A percentile compares a stretch with the other conserved stretches of the same genome.
Evolutionary conservation across 2,797 vertebrate species (phyloP).

Genomic region (Cyprinodon diabolis): DNA sequence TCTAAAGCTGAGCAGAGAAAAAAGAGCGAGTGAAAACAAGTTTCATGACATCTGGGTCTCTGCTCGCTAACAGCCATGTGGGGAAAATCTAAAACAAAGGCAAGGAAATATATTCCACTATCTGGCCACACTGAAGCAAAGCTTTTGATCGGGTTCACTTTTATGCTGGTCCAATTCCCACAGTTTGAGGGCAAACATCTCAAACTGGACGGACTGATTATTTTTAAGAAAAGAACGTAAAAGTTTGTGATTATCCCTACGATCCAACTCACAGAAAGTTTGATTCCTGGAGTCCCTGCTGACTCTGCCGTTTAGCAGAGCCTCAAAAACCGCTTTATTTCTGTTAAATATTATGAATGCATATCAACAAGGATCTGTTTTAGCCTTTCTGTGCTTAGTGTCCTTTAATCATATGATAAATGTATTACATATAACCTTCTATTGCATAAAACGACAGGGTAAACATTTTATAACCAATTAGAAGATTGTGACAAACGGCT

Average conservation of each 20-base stretch:
- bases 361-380: not conserved
- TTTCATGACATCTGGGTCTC: slow-evolving; percentile 37
- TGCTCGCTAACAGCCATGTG: slow-evolving; percentile 18
- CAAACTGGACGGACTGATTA: not conserved
- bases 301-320: not conserved
- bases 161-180: not conserved
- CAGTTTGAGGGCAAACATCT: not conserved
- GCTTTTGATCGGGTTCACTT: not conserved
- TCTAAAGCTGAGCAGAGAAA: slow-evolving; percentile 23
- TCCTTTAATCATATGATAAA: not conserved
- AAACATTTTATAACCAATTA: too few relatives aligned
- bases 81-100: slow-evolving; percentile 7
- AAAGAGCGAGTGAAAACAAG: slow-evolving; percentile 22
- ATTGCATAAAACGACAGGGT: not conserved
- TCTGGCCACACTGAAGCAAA: slow-evolving; percentile 12
- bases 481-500: not conserved
- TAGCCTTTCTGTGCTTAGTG: not conserved
- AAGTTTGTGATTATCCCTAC: not conserved
- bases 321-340: not conserved
- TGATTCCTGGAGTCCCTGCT: too few relatives aligned
- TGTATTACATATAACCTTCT: not conserved
- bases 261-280: not conserved
- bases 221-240: not conserved
- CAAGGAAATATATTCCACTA: slow-evolving; percentile 13
- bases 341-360: too few relatives aligned